Evolutionary conservation across 1,140 invertebrate genomes (phyloP).

Genomic region (Rhopalosiphum padi): DNA sequence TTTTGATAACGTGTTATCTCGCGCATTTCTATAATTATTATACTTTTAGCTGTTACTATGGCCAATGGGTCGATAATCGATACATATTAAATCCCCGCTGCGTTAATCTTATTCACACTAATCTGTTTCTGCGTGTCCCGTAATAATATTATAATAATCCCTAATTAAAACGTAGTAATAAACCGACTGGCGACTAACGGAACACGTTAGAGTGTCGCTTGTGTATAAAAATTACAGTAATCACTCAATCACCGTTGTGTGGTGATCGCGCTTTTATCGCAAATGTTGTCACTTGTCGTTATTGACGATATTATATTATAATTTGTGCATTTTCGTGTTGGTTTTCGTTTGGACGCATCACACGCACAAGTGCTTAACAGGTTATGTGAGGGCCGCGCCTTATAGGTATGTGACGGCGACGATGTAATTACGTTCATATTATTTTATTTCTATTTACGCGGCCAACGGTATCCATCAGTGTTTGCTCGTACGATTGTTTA

Average conservation of each 20-base stretch:
- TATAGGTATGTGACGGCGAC: not conserved
- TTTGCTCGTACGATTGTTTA: not conserved
- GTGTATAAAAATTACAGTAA: not conserved
- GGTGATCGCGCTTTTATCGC: not conserved
- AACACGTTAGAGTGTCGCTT: not conserved
- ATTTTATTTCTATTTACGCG: not conserved
- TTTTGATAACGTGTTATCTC: slow-evolving; percentile 7
- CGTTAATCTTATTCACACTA: not conserved
- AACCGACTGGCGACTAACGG: not conserved
- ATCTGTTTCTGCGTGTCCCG: not conserved
- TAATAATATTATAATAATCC: not conserved
- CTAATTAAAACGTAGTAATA: not conserved
- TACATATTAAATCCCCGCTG: fast-evolving
- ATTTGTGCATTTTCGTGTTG: not conserved
- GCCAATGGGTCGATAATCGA: not conserved
- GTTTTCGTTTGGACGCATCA: not conserved
- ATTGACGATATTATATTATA: not conserved
- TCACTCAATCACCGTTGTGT: not conserved
- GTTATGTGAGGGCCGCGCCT: not conserved
- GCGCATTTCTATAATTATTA: not conserved
- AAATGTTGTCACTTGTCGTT: not conserved
- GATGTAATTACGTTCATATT: not conserved
- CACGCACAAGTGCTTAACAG: not conserved
- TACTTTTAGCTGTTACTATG: not conserved
- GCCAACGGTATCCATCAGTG: not conserved